A percentile compares a stretch with the other conserved stretches of the same genome.
These are phyloP conservation scores for Mustelus asterias DNA, from an alignment of 2,113 vertebrate genomes.

Conservation along the genomic window DNA sequence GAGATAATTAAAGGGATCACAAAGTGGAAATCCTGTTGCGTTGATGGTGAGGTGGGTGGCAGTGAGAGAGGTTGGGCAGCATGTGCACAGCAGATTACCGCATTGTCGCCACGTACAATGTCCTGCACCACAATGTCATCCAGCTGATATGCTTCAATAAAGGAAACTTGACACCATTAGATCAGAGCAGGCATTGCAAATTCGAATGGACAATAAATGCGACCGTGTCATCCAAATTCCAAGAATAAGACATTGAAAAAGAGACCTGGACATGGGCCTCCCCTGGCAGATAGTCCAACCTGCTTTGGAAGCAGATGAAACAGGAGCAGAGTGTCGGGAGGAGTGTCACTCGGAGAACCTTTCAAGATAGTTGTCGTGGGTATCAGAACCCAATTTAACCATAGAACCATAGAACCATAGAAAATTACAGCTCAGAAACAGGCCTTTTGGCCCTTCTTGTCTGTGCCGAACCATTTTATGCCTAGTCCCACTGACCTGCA, in stretches of 20 bases:
- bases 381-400: neutral
- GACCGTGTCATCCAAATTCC: neutral
- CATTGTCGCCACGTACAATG: neutral
- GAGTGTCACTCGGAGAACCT: neutral
- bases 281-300: neutral
- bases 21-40: neutral
- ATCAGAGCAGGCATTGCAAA: neutral
- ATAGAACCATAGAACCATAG: too few relatives aligned
- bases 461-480: too few relatives aligned
- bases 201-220: neutral
- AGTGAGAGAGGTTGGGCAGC: neutral
- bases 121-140: neutral
- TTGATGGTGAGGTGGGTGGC: neutral
- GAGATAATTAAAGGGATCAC: neutral
- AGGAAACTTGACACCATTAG: neutral
- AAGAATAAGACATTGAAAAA: neutral
- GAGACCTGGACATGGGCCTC: neutral
- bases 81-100: neutral
- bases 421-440: too few relatives aligned
- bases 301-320: neutral
- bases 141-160: neutral
- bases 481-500: too few relatives aligned
- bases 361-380: neutral
- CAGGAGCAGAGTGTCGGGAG: neutral
- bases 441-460: too few relatives aligned